These are phyloP conservation scores for Synanthedon andrenaeformis DNA, from an alignment of 2,888 invertebrate species.

Conservation along the genomic window DNA sequence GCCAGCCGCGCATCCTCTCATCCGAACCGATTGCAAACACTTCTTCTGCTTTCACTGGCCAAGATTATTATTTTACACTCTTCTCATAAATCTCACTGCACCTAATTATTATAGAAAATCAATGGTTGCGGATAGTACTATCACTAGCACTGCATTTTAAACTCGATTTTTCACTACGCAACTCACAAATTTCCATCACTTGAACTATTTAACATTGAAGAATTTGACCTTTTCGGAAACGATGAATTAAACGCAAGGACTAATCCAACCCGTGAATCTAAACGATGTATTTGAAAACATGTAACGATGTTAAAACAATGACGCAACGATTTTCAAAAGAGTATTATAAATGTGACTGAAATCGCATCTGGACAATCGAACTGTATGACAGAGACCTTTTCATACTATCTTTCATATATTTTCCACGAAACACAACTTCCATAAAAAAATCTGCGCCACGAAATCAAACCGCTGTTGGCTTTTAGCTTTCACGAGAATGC, in stretches of 20 bases:
- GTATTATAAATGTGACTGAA: no score
- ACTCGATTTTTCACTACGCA: conserved; percentile 9
- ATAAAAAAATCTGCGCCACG: background rate
- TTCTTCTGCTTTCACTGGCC: conserved; percentile 14
- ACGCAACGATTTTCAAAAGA: no score
- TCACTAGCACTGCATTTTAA: conserved; percentile 14
- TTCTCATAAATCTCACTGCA: conserved; percentile 10
- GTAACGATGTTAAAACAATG: no score
- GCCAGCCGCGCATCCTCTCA: conserved; percentile 57
- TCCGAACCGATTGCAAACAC: conserved; percentile 28
- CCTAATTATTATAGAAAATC: conserved; percentile 8
- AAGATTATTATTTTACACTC: conserved; percentile 4
- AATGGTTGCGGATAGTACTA: conserved; percentile 17
- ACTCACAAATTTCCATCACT: conserved; percentile 44
- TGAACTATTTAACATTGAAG: conserved; percentile 5
- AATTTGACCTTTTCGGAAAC: conserved; percentile 29
- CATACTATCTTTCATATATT: no score
- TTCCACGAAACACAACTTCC: background rate
- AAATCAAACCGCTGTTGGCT: background rate
- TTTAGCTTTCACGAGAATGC: no score
- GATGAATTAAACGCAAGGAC: conserved; percentile 1
- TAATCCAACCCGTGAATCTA: no score
- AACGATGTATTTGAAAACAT: no score
- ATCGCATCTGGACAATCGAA: no score
- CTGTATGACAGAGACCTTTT: background rate